Conservation (phyloP, 1,140 invertebrate genomes). For the Babylonia areolata region DNA sequence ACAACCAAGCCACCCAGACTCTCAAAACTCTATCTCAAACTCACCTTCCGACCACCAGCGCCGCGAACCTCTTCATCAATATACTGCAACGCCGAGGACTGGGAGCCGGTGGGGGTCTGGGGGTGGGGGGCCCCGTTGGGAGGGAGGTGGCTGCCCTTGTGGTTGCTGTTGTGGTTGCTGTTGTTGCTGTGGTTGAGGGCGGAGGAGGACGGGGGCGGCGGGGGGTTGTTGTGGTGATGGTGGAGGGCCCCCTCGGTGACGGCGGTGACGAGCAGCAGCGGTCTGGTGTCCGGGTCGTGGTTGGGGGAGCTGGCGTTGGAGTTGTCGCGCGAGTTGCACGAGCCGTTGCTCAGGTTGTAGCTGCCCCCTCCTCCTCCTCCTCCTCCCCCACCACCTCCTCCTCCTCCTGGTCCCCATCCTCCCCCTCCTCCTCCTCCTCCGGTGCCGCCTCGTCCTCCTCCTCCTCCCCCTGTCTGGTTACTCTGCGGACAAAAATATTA, state of each 20-base stretch:
- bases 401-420: too few relatives aligned
- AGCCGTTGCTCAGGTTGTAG: conserved; percentile 36
- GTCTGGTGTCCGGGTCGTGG: conserved; percentile 33
- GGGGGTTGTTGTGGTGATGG: not conserved
- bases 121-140: not conserved
- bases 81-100: conserved; percentile 30
- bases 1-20: not conserved
- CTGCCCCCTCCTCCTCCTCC: not conserved
- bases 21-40: not conserved
- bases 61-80: conserved; percentile 14
- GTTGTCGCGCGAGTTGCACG: conserved; percentile 24
- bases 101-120: not conserved
- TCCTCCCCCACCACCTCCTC: not conserved
- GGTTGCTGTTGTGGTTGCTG: too few relatives aligned
- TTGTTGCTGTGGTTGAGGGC: not conserved
- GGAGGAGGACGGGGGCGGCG: not conserved
- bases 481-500: too few relatives aligned
- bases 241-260: not conserved
- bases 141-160: too few relatives aligned
- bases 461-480: not conserved
- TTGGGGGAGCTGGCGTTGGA: conserved; percentile 35
- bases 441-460: not conserved
- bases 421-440: too few relatives aligned
- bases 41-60: not conserved
- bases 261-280: conserved; percentile 26